Conservation (phyloP, 2,113 vertebrate genomes). For the Cyprinus carpio region DNA sequence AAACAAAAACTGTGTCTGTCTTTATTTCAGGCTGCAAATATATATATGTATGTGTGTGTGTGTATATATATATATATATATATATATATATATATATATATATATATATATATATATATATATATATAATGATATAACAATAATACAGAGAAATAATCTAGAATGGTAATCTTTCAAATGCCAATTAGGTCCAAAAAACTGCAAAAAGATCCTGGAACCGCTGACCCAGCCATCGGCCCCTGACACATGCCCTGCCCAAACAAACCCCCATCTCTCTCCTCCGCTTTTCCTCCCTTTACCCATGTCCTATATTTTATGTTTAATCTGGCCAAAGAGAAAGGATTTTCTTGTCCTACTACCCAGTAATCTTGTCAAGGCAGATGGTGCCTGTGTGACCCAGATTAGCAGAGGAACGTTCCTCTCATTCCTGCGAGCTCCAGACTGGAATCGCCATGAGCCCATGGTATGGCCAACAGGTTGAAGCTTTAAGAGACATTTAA, state of each 20-base stretch:
- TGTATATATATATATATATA: no score
- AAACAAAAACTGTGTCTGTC: no score
- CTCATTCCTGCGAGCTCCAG: conserved; percentile 37
- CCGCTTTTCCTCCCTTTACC: conserved; percentile 42
- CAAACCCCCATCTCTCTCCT: not conserved
- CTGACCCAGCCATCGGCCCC: not conserved
- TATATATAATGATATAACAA: conserved; percentile 6
- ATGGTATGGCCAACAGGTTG: conserved; percentile 14
- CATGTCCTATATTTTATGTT: conserved; percentile 76
- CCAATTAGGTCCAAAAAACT: not conserved
- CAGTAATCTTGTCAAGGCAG: conserved; percentile 81
- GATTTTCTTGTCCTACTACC: conserved; percentile 76
- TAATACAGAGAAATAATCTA: conserved; percentile 6
- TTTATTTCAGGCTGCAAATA: no score
- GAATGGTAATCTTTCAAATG: not conserved
- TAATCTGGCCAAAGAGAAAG: conserved; percentile 76
- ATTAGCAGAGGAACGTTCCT: conserved; percentile 60
- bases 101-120: no score
- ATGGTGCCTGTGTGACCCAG: conserved; percentile 73
- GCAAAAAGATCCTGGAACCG: not conserved
- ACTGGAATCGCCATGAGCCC: conserved; percentile 14
- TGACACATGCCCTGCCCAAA: not conserved
- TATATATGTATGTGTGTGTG: no score
- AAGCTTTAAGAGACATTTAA: not conserved
- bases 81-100: not conserved